Evolutionary conservation across 2,888 invertebrate species (phyloP), one percentile per base, ranked within the genome.

Genomic region (Drosophila yooni): DNA sequence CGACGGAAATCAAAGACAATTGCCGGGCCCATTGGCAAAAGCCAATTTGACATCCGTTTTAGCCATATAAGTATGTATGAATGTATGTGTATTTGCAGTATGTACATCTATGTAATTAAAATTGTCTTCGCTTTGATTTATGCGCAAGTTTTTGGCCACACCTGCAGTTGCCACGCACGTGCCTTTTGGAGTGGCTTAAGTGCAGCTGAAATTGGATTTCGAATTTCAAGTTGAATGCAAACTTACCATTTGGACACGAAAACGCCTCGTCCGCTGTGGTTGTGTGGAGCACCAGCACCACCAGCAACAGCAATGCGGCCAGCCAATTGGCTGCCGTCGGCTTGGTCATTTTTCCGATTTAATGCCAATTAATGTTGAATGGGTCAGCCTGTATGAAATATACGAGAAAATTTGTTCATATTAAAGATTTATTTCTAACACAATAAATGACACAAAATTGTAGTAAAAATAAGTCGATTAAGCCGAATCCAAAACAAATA

Each of bases 241-340:
- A 92, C 93, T 93, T 87, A 93, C 93, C 93, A 92, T 93, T 92
- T 74, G 93, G 93, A 85, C 93, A 93, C 56, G 93, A 91, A 83
- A 93, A 93, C 76, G 91, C 91, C 88, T 93, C 93, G 83, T 93
- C 92, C 69, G 89, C 91, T 70, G 78, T 67, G 70, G 74, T 65
- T 65, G 80, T 80, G 73, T 79, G 77, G 69, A 74, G 67, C 59
- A 72, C 67, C 80, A 81, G 76, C 78, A 75, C 68, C 69, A 84
- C 62, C 70, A 80, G 54, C 79, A 79, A 46, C 79, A 91, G 48
- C 83, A 92, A 87, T 87, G 92, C 93, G 92, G 93, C 92, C 92
- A 93, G 93, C 93, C 93, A 93, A 92, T 91, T 93, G 93, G 92
- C 93, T 91, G 93, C 93, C 93, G 92, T 91, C 88, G 91, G 75